Evolutionary conservation across 2,113 vertebrate genomes (phyloP).

Genomic region (Syngnathus typhle): DNA sequence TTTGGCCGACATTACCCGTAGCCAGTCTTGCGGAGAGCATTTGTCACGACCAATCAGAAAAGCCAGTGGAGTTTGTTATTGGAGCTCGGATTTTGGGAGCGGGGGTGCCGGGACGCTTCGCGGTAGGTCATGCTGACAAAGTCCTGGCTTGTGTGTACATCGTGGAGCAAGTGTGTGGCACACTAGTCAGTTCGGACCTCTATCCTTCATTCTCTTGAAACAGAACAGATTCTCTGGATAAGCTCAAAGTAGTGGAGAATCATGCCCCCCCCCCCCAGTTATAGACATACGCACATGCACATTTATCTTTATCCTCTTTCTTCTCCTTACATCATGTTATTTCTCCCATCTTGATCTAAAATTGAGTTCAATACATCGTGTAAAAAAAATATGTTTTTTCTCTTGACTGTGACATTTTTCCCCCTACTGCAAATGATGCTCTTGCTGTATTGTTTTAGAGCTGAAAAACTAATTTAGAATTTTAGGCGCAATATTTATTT

Average conservation of each 20-base stretch:
- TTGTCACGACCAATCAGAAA: conserved; percentile 61
- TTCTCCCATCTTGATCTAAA: conserved; percentile 32
- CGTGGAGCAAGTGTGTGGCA: conserved; percentile 49
- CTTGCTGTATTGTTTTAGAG: background rate
- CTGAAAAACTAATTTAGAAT: background rate
- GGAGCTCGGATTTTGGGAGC: conserved; percentile 58
- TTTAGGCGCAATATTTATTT: background rate
- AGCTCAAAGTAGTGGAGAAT: conserved; percentile 53
- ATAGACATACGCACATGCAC: conserved; percentile 25
- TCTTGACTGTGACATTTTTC: conserved; percentile 14
- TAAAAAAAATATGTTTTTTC: conserved; percentile 42
- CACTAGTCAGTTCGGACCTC: conserved; percentile 52
- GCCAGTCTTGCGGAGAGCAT: conserved; percentile 34
- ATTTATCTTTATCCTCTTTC: conserved; percentile 40
- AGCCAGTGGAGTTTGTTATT: conserved; percentile 59
- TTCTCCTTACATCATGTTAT: conserved; percentile 16
- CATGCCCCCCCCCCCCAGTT: conserved; percentile 20
- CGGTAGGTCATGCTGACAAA: conserved; percentile 60
- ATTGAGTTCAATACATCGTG: conserved; percentile 35
- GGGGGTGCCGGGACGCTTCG: conserved; percentile 52
- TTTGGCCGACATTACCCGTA: conserved; percentile 33
- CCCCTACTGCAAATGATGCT: background rate
- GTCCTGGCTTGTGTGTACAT: conserved; percentile 44
- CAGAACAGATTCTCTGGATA: conserved; percentile 69
- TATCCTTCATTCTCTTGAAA: conserved; percentile 54